Evolutionary conservation across 2,113 vertebrate genomes (phyloP).

Genomic region (Eclectus roratus): DNA sequence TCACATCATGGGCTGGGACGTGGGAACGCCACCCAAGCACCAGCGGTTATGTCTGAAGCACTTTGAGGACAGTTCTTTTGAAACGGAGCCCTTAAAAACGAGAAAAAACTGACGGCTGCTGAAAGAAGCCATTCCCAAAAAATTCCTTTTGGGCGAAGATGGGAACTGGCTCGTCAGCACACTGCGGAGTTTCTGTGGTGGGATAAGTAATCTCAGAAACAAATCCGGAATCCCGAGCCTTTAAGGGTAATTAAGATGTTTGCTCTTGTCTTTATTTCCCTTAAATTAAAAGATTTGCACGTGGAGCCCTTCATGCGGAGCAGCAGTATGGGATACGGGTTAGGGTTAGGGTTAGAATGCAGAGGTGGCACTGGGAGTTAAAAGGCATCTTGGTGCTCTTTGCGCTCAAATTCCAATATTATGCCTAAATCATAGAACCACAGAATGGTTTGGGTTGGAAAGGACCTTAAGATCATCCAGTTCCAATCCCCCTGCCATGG

Average conservation of each 20-base stretch:
- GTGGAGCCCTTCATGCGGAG: neutral
- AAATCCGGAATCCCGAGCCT: neutral
- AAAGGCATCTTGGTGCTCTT: neutral
- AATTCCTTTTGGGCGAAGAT: neutral
- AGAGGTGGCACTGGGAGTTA: neutral
- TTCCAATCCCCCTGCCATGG: neutral
- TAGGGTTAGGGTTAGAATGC: neutral
- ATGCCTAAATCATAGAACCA: neutral
- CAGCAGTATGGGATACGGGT: rapidly evolving
- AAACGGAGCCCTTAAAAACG: rapidly evolving
- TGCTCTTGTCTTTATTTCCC: rapidly evolving
- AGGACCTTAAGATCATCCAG: neutral
- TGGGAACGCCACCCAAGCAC: neutral
- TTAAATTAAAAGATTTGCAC: neutral
- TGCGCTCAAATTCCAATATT: neutral
- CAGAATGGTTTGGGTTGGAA: neutral
- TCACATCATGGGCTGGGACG: neutral
- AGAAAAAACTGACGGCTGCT: neutral
- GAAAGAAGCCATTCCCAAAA: neutral
- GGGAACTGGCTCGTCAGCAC: neutral
- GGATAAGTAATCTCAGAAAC: neutral
- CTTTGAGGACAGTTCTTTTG: conserved; percentile 1
- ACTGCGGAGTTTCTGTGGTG: rapidly evolving
- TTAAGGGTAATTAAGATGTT: neutral
- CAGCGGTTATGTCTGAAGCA: neutral